Percentiles rank a stretch among this genome's conserved stretches.
Evolutionary conservation across 2,888 invertebrate species (phyloP).

Genomic region (Ochropleura plecta): DNA sequence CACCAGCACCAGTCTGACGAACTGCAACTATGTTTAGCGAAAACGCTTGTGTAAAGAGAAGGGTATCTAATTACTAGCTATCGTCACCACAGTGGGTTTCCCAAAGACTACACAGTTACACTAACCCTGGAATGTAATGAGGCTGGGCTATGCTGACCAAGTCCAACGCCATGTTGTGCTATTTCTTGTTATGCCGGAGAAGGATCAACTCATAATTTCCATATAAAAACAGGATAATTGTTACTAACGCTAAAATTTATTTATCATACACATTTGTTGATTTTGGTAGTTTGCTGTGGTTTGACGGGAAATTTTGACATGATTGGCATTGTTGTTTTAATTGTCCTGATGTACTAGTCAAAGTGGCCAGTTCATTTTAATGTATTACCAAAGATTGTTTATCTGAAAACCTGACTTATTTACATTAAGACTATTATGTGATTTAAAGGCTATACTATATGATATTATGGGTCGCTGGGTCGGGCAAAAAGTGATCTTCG

Average conservation of each 20-base stretch:
- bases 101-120: conserved; percentile 34
- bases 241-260: conserved; percentile 48
- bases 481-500: too few species aligned
- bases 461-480: neutral
- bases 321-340: conserved; percentile 38
- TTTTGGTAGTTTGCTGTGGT: conserved; percentile 58
- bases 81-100: conserved; percentile 1
- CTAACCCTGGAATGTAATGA: conserved; percentile 94
- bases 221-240: conserved; percentile 51
- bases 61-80: neutral
- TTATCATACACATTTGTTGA: conserved; percentile 65
- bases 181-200: conserved; percentile 53
- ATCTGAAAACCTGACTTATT: neutral
- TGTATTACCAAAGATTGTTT: neutral
- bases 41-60: conserved; percentile 3
- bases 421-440: neutral
- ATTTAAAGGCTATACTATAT: neutral
- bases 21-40: neutral
- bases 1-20: neutral
- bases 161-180: conserved; percentile 87
- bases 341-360: neutral
- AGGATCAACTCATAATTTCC: conserved; percentile 75
- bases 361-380: conserved; percentile 28
- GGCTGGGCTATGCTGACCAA: conserved; percentile 92
- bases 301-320: conserved; percentile 61